Evolutionary conservation across 2,113 vertebrate species (phyloP).

Genomic region (Erythrolamprus reginae): DNA sequence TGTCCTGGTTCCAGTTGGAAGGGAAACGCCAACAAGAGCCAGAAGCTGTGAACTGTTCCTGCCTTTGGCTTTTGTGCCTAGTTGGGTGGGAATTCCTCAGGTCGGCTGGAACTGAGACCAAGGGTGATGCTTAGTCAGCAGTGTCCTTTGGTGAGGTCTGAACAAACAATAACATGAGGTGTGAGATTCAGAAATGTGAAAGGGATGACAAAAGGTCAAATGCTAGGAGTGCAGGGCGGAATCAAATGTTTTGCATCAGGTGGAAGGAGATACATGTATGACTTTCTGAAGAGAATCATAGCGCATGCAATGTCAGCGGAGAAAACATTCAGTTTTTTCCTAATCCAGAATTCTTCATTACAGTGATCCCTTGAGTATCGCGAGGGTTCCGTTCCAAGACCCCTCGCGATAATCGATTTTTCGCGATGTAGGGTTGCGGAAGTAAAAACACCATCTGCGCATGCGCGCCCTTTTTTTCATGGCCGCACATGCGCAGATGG

Average conservation of each 20-base stretch:
- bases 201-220: background rate
- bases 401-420: no score
- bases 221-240: no score
- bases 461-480: no score
- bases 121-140: conserved; percentile 7
- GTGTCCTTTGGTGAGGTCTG: background rate
- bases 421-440: no score
- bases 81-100: conserved; percentile 18
- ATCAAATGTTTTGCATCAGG: background rate
- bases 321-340: background rate
- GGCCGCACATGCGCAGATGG: no score
- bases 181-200: background rate
- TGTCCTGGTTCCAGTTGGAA: conserved; percentile 16
- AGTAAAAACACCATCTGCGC: no score
- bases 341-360: background rate
- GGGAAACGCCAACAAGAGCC: background rate
- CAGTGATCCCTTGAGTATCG: no score
- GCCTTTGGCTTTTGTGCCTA: conserved; percentile 3
- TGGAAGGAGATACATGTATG: no score
- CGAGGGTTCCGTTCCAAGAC: no score
- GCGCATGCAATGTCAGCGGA: background rate
- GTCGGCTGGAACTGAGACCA: background rate
- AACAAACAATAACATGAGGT: background rate
- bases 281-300: background rate
- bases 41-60: conserved; percentile 42